Conservation (phyloP, 2,797 vertebrate genomes). For the Sebastes taczanowskii region DNA sequence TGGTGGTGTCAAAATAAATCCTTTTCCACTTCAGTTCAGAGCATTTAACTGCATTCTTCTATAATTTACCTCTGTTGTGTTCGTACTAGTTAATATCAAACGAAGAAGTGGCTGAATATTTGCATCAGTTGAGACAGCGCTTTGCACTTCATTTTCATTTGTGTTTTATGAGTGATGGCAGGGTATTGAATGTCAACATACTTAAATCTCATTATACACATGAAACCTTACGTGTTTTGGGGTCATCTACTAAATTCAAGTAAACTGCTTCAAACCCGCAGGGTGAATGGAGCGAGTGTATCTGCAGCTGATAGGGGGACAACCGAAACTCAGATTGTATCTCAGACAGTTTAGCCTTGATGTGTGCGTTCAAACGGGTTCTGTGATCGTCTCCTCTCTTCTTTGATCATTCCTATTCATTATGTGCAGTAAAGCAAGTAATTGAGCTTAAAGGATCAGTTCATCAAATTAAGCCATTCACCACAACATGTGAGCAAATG, state of each 20-base stretch:
- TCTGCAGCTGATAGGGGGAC: background rate
- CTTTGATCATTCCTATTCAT: background rate
- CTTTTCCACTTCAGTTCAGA: background rate
- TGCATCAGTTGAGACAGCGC: background rate
- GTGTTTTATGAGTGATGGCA: background rate
- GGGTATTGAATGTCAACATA: background rate
- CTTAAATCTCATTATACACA: constrained; percentile 15
- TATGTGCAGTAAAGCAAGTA: background rate
- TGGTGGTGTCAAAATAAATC: background rate
- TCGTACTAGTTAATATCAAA: constrained; percentile 16
- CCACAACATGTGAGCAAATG: too few relatives aligned
- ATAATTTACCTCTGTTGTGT: constrained; percentile 12
- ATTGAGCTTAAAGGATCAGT: background rate
- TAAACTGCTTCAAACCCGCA: background rate
- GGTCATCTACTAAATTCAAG: constrained; percentile 5
- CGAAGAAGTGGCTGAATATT: constrained; percentile 10
- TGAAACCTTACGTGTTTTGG: background rate
- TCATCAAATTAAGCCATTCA: too few relatives aligned
- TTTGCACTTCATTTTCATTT: constrained; percentile 22
- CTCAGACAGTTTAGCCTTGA: background rate
- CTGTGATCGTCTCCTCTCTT: background rate
- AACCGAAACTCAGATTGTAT: background rate
- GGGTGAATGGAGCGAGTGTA: background rate
- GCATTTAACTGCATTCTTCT: background rate
- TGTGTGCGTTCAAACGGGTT: background rate